Evolutionary conservation across 2,888 invertebrate genomes (phyloP), one percentile per base, ranked within the genome.

Genomic region (Petrophora chlorosata): DNA sequence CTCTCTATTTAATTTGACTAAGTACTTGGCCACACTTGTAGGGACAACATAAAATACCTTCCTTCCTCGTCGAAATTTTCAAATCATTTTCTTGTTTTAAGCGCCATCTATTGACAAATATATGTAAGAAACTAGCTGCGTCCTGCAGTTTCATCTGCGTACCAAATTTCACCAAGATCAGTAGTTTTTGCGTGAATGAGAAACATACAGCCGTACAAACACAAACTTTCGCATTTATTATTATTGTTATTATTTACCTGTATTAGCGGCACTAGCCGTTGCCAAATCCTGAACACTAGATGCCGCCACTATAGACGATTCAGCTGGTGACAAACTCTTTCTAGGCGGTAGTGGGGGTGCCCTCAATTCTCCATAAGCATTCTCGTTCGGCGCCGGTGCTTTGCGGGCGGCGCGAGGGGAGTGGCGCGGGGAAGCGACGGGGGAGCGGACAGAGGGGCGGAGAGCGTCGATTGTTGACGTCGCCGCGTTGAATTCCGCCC

Each of bases 401-500:
- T 73, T 70, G 3, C 83, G 71, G 1, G 73, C 51, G 0, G 91
- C 76, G 1, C 82, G 69, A 0, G 88, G 89, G 5, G 81, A 88
- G 56, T 92, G 83, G 0, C 92, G 85, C 0, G 93, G 93, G 0
- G 93, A 93, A 0, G 91, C 91, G 10, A 85, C 88, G 4, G 93
- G 93, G 26, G 92, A 92, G 0, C 92, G 88, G 0, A 76, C 82
- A 0, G 78, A 75, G 0, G 88, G 88, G 0, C 89, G 79, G 0
- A 93, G 78, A 2, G 91, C 92, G 59, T 91, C 93, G 50, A 93
- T 90, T 0, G 92, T 92, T 2, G 92, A 92, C 1, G 93, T 92
- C 0, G 93, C 93, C 8, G 93, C 92, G 79, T 93, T 93, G 82
- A 93, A 93, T 52, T 92, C 93, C 8, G 86, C 85, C 82, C 92